Evolutionary conservation across 1,140 invertebrate species (phyloP), one percentile per base, ranked within the genome.

Genomic region (Rhagoletis zephyria): DNA sequence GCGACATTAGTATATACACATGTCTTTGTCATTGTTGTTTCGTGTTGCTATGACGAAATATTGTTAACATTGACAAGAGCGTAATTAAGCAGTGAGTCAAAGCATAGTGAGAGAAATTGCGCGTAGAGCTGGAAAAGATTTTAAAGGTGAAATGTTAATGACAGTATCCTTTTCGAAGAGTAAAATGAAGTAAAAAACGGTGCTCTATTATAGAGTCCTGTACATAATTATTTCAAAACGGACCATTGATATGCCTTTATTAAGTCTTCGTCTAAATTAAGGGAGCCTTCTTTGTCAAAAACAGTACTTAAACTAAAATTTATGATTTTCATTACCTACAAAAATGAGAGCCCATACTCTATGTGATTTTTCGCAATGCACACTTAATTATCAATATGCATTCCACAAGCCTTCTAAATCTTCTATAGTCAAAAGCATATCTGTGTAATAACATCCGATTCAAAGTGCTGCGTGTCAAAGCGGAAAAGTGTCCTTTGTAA

Each of bases 1-100:
- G 19, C 19, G 56, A 30, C 48, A 81, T 81, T 56, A 56, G 14
- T 56, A 19, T 30, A 30, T 30, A 30, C 30, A 30, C 30, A 30
- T 4, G n/a, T n/a, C 30, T n/a, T 74, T 10, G 0, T 74, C 10
- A 42, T 48, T 45, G n/a, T 81, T 81, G 51, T 19, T 81, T 5
- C 30, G 30, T 30, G 30, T 30, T 30, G 19, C 56, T 56, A 81
- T 56, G 74, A 48, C 74, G 19, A 51, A 51, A 81, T 81, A 81
- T 81, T 56, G 48, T 19, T 56, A 81, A 56, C 74, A 81, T 81
- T 56, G 74, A 19, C 74, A 81, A 30, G 48, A n/a, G 48, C 9
- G 16, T 59, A 81, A 81, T 81, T 81, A 81, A 81, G 9, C 42
- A n/a, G 2, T 59, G 51, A n/a, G 45, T 19, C 30, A 30, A 30